phyloP scores from a whole-genome alignment of 2,797 vertebrate genomes.

The Choloepus didactylus region DNA sequence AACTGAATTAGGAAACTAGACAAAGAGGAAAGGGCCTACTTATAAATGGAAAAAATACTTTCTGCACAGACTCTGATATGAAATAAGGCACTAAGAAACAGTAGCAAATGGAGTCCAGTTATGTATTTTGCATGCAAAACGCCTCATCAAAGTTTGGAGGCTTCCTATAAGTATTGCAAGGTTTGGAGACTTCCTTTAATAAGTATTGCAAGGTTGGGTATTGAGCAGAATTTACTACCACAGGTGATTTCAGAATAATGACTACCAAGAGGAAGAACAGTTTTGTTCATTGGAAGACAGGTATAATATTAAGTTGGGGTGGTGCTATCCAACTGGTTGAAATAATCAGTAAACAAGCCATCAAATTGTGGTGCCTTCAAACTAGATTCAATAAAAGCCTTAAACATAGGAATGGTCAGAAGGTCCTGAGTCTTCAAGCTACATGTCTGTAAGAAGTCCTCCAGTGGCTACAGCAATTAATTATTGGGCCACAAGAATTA shows the following conservation, averaged over 20 bases:
- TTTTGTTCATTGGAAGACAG: conserved; percentile 96
- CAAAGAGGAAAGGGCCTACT: neutral
- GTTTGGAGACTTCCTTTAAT: neutral
- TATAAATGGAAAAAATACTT: neutral
- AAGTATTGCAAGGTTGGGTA: neutral
- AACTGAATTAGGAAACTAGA: neutral
- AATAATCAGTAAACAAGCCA: conserved; percentile 88
- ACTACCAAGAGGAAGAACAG: conserved; percentile 92
- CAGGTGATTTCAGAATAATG: conserved; percentile 90
- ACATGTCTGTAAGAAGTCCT: conserved; percentile 84
- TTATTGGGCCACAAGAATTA: conserved; percentile 89
- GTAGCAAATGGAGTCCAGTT: neutral
- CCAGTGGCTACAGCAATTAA: conserved; percentile 90
- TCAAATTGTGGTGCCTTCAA: conserved; percentile 90
- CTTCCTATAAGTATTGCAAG: neutral
- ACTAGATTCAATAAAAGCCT: conserved; percentile 86
- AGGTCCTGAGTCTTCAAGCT: conserved; percentile 80
- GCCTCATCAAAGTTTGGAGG: neutral
- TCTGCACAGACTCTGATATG: neutral
- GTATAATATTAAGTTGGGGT: conserved; percentile 95
- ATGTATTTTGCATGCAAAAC: neutral
- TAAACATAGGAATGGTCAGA: conserved; percentile 90
- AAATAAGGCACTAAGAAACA: neutral
- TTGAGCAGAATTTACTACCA: neutral
- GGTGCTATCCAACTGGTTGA: conserved; percentile 91